phyloP scores from a whole-genome alignment of 2,888 invertebrate genomes.

The Marasmarcha lunaedactyla region DNA sequence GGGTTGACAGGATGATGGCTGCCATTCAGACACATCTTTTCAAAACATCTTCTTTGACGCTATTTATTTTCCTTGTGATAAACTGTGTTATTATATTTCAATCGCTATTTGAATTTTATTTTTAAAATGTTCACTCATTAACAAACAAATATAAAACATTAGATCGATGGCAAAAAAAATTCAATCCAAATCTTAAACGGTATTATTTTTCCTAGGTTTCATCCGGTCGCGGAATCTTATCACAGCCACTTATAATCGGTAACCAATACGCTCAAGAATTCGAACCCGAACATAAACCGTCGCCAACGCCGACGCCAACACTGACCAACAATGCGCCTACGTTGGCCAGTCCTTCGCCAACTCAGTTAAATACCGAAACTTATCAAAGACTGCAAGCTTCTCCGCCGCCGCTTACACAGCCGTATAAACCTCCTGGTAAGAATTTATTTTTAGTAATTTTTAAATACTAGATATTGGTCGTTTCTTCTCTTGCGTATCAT shows the following conservation, averaged over 20 bases:
- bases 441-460: too few relatives aligned
- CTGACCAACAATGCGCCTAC: constrained; percentile 12
- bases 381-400: constrained; percentile 48
- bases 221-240: constrained; percentile 49
- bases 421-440: constrained; percentile 55
- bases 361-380: constrained; percentile 20
- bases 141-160: too few relatives aligned
- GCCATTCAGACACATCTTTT: too few relatives aligned
- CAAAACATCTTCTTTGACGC: too few relatives aligned
- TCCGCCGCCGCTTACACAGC: constrained; percentile 42
- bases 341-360: constrained; percentile 35
- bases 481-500: too few relatives aligned
- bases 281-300: constrained; percentile 44
- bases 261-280: constrained; percentile 62
- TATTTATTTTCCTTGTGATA: too few relatives aligned
- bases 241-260: constrained; percentile 54
- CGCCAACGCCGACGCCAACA: neutral
- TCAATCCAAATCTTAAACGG: too few relatives aligned
- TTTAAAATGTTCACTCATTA: too few relatives aligned
- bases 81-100: too few relatives aligned
- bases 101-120: too few relatives aligned
- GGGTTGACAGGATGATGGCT: too few relatives aligned
- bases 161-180: too few relatives aligned
- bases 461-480: constrained; percentile 1
- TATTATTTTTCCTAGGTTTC: constrained; percentile 28